Evolutionary conservation across 64 coral and sea anemone species (phyloP).

Genomic region (Platygyra sinensis): DNA sequence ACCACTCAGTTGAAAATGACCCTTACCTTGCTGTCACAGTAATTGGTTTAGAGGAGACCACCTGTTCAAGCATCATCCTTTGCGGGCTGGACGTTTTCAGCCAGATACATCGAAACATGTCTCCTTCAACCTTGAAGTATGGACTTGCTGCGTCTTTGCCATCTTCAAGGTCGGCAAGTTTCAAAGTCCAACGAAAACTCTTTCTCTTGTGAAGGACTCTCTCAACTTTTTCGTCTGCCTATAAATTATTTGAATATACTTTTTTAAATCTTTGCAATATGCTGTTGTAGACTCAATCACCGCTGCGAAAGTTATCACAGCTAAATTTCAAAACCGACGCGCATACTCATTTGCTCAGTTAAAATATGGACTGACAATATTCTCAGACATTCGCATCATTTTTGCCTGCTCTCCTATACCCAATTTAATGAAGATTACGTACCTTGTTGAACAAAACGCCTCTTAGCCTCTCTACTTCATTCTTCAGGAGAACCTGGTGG

Average conservation of each 20-base stretch:
- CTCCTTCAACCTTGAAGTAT: neutral
- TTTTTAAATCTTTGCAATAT: neutral
- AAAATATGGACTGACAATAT: neutral
- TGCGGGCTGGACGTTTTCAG: neutral
- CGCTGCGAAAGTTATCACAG: too few relatives aligned
- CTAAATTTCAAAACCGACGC: too few relatives aligned
- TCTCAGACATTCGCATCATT: neutral
- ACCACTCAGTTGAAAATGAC: neutral
- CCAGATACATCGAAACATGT: neutral
- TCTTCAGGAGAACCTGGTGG: neutral
- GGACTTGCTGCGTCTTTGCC: neutral
- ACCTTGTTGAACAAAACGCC: neutral
- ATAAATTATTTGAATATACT: neutral
- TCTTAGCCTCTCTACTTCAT: neutral
- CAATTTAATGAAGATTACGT: neutral
- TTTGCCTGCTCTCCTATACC: neutral
- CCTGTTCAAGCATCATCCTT: neutral
- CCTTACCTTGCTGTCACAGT: neutral
- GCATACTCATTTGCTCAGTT: too few relatives aligned
- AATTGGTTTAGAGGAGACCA: neutral
- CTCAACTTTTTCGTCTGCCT: neutral
- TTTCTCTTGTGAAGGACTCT: neutral
- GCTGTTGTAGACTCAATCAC: neutral
- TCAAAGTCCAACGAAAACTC: neutral
- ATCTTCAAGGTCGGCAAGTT: neutral